Percentiles rank a stretch among this genome's conserved stretches.
Evolutionary conservation across 1,140 invertebrate genomes (phyloP).

Genomic region (Camponotus pennsylvanicus): DNA sequence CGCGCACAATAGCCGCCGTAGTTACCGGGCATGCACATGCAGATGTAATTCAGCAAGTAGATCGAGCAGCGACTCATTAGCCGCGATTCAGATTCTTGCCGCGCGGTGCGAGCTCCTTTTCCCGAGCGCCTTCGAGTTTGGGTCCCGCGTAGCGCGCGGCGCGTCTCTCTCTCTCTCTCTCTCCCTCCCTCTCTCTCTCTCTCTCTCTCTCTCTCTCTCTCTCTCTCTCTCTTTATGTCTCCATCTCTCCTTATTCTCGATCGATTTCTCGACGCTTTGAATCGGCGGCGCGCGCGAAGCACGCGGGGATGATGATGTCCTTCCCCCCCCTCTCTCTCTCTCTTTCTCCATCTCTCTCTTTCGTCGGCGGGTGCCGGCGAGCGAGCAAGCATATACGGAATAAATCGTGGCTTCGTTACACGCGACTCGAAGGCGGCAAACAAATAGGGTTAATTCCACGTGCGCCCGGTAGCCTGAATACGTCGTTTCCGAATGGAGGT

Average conservation of each 20-base stretch:
- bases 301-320: conserved; percentile 28
- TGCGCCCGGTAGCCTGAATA: conserved; percentile 82
- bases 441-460: conserved; percentile 86
- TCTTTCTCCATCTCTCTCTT: conserved; percentile 35
- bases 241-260: conserved; percentile 42
- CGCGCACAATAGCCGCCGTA: conserved; percentile 56
- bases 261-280: conserved; percentile 66
- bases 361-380: conserved; percentile 44
- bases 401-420: conserved; percentile 84
- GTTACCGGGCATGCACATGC: conserved; percentile 60
- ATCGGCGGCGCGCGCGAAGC: conserved; percentile 58
- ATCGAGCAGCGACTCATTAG: conserved; percentile 74
- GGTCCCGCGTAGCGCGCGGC: conserved; percentile 16
- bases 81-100: conserved; percentile 75
- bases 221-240: neutral
- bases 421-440: conserved; percentile 82
- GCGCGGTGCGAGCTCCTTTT: conserved; percentile 70
- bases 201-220: conserved; percentile 36
- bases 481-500: conserved; percentile 86
- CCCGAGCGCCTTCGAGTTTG: conserved; percentile 65
- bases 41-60: conserved; percentile 64
- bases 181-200: conserved; percentile 34
- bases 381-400: conserved; percentile 73
- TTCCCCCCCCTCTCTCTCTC: neutral
- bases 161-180: conserved; percentile 30